These are phyloP conservation scores for Mormoops blainvillei DNA, from an alignment of 2,113 vertebrate genomes.

Conservation along the genomic window DNA sequence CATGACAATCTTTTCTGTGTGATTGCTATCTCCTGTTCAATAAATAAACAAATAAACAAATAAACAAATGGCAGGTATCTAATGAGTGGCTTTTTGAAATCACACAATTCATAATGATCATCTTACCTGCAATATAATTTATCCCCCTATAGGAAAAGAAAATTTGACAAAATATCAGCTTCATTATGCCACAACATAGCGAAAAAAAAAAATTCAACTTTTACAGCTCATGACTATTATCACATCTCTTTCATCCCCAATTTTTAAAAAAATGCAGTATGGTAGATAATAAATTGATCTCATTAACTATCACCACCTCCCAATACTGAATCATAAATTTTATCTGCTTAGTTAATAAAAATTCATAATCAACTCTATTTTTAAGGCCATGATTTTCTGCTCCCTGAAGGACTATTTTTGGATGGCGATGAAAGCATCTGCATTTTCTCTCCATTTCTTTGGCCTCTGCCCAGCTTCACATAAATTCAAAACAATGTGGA, in stretches of 20 bases:
- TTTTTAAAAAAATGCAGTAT: neutral
- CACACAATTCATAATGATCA: neutral
- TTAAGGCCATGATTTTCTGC: neutral
- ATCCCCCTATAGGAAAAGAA: conserved; percentile 55
- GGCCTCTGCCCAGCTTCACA: neutral
- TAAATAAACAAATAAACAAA: conserved; percentile 35
- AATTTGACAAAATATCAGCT: conserved; percentile 53
- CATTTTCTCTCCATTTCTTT: neutral
- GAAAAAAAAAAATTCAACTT: neutral
- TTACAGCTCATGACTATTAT: neutral
- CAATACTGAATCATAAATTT: neutral
- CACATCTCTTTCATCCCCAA: neutral
- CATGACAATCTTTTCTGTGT: conserved; percentile 31
- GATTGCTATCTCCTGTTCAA: conserved; percentile 49
- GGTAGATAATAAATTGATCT: neutral
- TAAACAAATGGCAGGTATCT: neutral
- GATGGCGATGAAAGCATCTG: neutral
- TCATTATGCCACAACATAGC: neutral
- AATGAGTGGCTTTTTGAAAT: neutral
- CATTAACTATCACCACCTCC: neutral
- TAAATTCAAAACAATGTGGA: neutral
- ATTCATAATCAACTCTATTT: neutral
- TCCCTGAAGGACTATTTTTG: neutral
- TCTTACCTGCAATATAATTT: conserved; percentile 62
- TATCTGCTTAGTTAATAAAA: conserved; percentile 29